These are phyloP conservation scores for Epicampocera succincta DNA, from an alignment of 2,888 invertebrate genomes.

Conservation along the genomic window DNA sequence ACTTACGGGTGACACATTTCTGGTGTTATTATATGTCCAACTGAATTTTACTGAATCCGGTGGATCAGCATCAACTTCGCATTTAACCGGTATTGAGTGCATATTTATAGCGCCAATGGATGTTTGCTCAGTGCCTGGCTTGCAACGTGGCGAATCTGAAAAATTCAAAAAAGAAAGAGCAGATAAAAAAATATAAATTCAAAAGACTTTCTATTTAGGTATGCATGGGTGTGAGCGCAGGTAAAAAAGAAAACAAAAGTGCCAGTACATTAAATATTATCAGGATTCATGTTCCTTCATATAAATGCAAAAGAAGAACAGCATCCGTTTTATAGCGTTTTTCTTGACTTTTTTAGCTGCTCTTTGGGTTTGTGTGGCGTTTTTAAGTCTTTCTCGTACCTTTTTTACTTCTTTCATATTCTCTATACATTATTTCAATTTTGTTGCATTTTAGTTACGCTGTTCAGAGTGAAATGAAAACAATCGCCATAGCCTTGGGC, in stretches of 20 bases:
- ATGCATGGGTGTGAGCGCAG: background rate
- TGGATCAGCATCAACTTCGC: constrained; percentile 91
- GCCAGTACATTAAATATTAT: constrained; percentile 47
- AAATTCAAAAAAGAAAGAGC: background rate
- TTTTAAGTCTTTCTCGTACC: constrained; percentile 1
- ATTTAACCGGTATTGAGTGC: constrained; percentile 88
- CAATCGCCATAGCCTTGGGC: constrained; percentile 76
- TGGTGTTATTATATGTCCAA: constrained; percentile 92
- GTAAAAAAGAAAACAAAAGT: constrained; percentile 12
- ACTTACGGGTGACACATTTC: constrained; percentile 88
- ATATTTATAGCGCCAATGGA: constrained; percentile 88
- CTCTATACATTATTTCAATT: constrained; percentile 21
- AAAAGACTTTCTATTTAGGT: constrained; percentile 35
- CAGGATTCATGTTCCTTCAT: constrained; percentile 35
- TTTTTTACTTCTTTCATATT: constrained; percentile 10
- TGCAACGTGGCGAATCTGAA: constrained; percentile 90
- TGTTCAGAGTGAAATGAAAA: constrained; percentile 38
- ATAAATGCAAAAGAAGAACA: background rate
- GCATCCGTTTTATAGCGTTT: constrained; percentile 30
- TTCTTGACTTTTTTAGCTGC: constrained; percentile 29
- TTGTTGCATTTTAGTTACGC: constrained; percentile 16
- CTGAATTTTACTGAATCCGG: constrained; percentile 88
- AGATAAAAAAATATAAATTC: constrained; percentile 5
- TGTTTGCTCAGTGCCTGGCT: constrained; percentile 86
- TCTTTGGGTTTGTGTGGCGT: constrained; percentile 34